These are phyloP conservation scores for Opisthocomus hoazin DNA, from an alignment of 2,113 vertebrate genomes.

Conservation along the genomic window DNA sequence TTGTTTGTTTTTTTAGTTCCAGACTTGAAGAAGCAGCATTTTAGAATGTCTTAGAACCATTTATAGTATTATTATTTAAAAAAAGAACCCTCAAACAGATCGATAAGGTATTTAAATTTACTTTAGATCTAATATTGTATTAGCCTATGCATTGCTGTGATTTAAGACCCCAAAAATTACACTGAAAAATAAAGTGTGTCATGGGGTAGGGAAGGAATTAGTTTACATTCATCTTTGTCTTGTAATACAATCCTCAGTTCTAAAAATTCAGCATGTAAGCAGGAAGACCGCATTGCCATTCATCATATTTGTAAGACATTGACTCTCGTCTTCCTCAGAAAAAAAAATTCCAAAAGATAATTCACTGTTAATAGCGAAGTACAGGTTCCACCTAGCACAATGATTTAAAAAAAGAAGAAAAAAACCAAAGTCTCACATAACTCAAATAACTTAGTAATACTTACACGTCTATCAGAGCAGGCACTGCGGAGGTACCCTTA, in stretches of 20 bases:
- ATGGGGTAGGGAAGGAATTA: constrained; percentile 47
- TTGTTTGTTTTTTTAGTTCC: constrained; percentile 1
- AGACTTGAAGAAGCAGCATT: constrained; percentile 31
- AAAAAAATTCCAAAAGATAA: constrained; percentile 40
- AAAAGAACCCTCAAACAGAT: constrained; percentile 7
- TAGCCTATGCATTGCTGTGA: constrained; percentile 11
- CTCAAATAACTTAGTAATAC: constrained; percentile 32
- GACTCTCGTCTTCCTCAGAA: constrained; percentile 59
- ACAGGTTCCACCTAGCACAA: constrained; percentile 37
- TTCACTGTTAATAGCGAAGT: constrained; percentile 58
- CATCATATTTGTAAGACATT: constrained; percentile 56
- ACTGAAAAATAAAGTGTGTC: constrained; percentile 39
- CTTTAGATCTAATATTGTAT: constrained; percentile 45
- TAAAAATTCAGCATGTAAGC: constrained; percentile 68
- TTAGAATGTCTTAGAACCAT: constrained; percentile 26
- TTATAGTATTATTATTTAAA: constrained; percentile 60
- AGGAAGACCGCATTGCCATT: constrained; percentile 83
- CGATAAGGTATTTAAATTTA: constrained; percentile 62
- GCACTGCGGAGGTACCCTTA: constrained; percentile 44
- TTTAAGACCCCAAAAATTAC: constrained; percentile 59
- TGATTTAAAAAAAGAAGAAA: not conserved
- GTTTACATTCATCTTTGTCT: constrained; percentile 96
- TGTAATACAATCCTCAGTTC: constrained; percentile 87
- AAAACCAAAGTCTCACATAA: not conserved
- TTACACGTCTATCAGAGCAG: constrained; percentile 39